phyloP scores from a whole-genome alignment of 2,888 invertebrate genomes.

The Acrobasis suavella region DNA sequence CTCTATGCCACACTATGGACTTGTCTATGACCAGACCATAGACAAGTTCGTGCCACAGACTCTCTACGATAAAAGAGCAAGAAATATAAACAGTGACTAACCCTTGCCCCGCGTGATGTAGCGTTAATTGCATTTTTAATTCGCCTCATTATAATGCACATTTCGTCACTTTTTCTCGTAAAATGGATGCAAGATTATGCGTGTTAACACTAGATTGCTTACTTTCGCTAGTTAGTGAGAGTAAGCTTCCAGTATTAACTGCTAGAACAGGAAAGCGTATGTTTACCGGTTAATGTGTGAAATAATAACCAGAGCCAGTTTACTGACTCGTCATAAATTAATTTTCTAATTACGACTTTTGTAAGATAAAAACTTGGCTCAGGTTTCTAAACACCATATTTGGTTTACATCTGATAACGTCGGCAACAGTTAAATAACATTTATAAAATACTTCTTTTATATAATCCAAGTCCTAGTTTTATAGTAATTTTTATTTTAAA shows the following conservation, averaged over 20 bases:
- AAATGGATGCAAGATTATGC: slow-evolving; percentile 24
- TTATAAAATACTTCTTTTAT: slow-evolving; percentile 7
- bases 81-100: slow-evolving; percentile 1
- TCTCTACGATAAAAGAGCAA: not conserved
- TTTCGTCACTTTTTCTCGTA: slow-evolving; percentile 11
- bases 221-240: slow-evolving; percentile 70
- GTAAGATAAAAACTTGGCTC: slow-evolving; percentile 32
- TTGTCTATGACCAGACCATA: not conserved
- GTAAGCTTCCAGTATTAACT: slow-evolving; percentile 54
- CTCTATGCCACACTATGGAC: not conserved
- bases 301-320: slow-evolving; percentile 43
- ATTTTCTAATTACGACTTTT: slow-evolving; percentile 44
- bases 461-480: not conserved
- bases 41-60: not conserved
- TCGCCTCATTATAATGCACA: slow-evolving; percentile 11
- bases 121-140: slow-evolving; percentile 18
- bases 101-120: slow-evolving; percentile 9
- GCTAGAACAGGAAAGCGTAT: slow-evolving; percentile 47
- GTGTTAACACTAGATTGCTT: slow-evolving; percentile 46
- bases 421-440: slow-evolving; percentile 23
- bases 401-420: slow-evolving; percentile 27
- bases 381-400: slow-evolving; percentile 35
- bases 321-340: slow-evolving; percentile 45
- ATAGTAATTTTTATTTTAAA: slow-evolving; percentile 4
- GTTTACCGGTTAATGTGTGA: slow-evolving; percentile 45